Evolutionary conservation across 2,888 invertebrate genomes (phyloP).

Genomic region (Archips crataeganus): DNA sequence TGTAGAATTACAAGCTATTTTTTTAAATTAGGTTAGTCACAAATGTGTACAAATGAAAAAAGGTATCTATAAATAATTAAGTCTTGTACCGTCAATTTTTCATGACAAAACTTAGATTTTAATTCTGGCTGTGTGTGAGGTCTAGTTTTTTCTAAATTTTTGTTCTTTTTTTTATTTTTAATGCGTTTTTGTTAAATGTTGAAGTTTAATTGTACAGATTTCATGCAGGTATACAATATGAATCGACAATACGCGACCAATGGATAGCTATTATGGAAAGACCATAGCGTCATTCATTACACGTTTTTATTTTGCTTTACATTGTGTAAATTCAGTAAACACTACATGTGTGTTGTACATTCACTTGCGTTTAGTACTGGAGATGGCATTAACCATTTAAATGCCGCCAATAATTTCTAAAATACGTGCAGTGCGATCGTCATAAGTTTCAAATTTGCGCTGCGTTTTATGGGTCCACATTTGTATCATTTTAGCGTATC

Average conservation of each 20-base stretch:
- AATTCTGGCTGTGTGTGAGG: background rate
- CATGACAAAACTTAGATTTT: background rate
- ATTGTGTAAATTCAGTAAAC: too few species aligned
- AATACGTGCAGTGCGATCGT: too few species aligned
- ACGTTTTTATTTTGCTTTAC: too few species aligned
- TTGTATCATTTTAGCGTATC: too few species aligned
- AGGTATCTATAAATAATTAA: background rate
- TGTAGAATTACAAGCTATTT: conserved; percentile 5
- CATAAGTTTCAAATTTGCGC: too few species aligned
- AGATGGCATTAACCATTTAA: background rate
- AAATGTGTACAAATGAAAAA: background rate
- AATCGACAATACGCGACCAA: too few species aligned
- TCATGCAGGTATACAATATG: background rate
- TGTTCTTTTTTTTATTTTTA: background rate
- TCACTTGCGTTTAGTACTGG: background rate
- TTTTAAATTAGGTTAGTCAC: conserved; percentile 6
- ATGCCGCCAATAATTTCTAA: too few species aligned
- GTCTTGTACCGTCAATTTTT: background rate
- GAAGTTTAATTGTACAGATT: background rate
- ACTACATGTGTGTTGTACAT: background rate
- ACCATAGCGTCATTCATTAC: too few species aligned
- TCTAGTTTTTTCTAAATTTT: background rate
- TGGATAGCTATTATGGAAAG: too few species aligned
- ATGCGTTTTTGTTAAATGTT: conserved; percentile 2
- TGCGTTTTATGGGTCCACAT: too few species aligned